Evolutionary conservation across 2,888 invertebrate species (phyloP), one percentile per base, ranked within the genome.

Genomic region (Seladonia tumulorum): DNA sequence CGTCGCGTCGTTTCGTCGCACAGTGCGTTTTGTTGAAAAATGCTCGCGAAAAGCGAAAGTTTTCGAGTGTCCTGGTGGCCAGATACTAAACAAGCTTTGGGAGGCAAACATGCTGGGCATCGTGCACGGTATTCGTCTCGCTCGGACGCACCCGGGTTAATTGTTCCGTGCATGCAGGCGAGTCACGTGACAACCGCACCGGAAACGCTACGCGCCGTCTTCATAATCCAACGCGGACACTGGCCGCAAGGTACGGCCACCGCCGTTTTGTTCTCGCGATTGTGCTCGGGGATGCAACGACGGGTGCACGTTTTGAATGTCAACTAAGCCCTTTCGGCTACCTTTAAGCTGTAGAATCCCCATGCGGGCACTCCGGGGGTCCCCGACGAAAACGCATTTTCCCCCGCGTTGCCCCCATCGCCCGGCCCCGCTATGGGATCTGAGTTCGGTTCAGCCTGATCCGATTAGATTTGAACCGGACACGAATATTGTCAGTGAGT

Each of bases 141-240:
- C 75, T 73, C 79, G 70, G 49, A 80, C 78, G 82, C 82, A 53
- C 60, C 66, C 45, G 73, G 81, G 85, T 89, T 89, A 89, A 89
- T 89, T 89, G 88, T 88, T 14, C 72, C 76, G 74, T 87, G 74
- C 73, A 79, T 70, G 35, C 63, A 80, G 76, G 66, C 73, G 74
- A 66, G 75, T 81, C 73, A 75, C 76, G 81, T 78, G 83, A 85
- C 63, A 16, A 63, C 76, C 79, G 84, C 66, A 70, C 68, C 76
- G 82, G 81, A 79, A 79, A 88, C 74, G 76, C 68, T 76, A 39
- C 39, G 53, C 47, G 22, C 57, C 77, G 82, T 88, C 84, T 81
- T 84, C 71, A 81, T 89, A 85, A 88, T 85, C 80, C 72, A 66
- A 60, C 72, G 42, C 75, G 63, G 78, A 78, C 78, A 72, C 79